These are phyloP conservation scores for Tragelaphus imberbis DNA, from an alignment of 2,113 vertebrate species.

Conservation along the genomic window DNA sequence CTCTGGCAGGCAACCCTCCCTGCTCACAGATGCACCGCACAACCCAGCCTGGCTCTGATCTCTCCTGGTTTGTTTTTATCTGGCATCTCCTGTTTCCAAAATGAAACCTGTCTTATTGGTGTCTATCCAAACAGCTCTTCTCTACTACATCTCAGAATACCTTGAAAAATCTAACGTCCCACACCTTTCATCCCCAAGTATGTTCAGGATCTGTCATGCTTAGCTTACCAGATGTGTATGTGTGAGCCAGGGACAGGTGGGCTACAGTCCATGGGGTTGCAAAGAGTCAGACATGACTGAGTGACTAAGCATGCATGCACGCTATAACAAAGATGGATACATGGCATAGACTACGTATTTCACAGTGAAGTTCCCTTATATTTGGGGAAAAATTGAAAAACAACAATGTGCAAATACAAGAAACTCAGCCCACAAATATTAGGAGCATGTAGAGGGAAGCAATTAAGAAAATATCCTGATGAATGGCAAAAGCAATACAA, in stretches of 20 bases:
- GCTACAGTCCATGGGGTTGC: background rate
- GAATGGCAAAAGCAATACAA: too few species aligned
- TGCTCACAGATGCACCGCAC: background rate
- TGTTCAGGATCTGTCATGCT: background rate
- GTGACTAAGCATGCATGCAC: background rate
- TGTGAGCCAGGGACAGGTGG: background rate
- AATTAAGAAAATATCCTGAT: slow-evolving; percentile 25
- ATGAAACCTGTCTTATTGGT: background rate
- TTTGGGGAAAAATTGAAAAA: background rate
- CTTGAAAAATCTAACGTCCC: background rate
- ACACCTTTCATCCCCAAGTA: background rate
- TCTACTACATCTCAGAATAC: background rate
- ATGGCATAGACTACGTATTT: background rate
- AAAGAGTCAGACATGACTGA: background rate
- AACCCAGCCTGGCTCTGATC: background rate
- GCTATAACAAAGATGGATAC: background rate
- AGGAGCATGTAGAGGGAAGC: background rate
- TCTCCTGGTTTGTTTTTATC: background rate
- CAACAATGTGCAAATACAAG: background rate
- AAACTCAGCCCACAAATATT: background rate
- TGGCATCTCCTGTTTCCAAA: background rate
- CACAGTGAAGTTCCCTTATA: background rate
- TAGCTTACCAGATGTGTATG: background rate
- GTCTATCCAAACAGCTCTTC: background rate
- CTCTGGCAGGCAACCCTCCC: background rate